Base-by-base conservation (phyloP, 2,888 invertebrate genomes). In the Xylocampa areola region DNA sequence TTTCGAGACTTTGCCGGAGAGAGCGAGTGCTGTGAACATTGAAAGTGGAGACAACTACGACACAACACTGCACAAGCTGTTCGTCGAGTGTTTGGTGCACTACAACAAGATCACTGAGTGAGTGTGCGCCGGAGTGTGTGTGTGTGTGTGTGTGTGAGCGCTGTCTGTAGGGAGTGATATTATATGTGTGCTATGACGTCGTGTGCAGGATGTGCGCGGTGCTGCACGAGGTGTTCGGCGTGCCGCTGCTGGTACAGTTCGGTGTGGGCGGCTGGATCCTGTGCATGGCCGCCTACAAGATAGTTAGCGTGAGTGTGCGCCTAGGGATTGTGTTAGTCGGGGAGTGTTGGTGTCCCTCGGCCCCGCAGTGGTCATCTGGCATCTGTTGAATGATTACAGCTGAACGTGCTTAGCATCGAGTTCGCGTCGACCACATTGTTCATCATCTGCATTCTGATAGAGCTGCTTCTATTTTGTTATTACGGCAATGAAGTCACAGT, bases 391-490 rank as follows among this genome's bases (percentile, higher is more conserved):
- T 37, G 25, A 1, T 68, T 69, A 35, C 81, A 88, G 88, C 44
- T 88, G 47, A 77, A 69, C 48, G 70, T 84, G 25, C 45, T 82
- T 17, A 89, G 87, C 62, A 73, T 91, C 33, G 89, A 92, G 72
- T 91, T 94, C 59, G 82, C 90, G 2, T 94, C 94, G 2, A 90
- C 93, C 81, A 73, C 85, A 0, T 79, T 94, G 10, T 95, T 94
- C 77, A 90, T 93, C 48, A 72, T 74, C 6, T 94, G 94, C 71
- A 94, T 95, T 76, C 80, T 94, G 6, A 81, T 88, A 8, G 93
- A 95, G 79, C 80, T 95, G 50, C 90, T 92, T 45, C 77, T 94
- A 3, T 94, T 92, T 71, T 95, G 95, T 69, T 94, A 92, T 80
- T 94, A 88, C 67, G 95, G 95, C 10, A 94, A 94, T 66, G 94